Base-by-base conservation (phyloP, 2,797 vertebrate genomes). In the Poecilia wingei region DNA sequence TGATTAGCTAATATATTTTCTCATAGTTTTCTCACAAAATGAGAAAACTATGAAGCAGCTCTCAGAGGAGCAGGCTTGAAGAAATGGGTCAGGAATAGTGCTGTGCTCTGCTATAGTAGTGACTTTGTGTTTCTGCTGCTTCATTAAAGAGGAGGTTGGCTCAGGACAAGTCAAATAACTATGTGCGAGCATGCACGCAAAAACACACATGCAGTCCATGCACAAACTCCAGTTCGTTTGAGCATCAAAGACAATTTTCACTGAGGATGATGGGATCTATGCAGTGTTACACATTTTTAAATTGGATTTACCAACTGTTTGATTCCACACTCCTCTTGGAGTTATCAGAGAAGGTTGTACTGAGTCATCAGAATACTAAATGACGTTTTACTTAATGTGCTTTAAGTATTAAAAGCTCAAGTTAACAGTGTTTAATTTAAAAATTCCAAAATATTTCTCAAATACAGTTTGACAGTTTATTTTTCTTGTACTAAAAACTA, bases 1-100 rank as follows among this genome's bases (percentile, higher is more conserved):
- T 51, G 6, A 51, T 22, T 3, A 22, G 49, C 49, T 20, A 51
- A 20, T 51, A 51, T 39, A 39, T 39, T 39, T 39, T 39, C 36
- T 53, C 7, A 20, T 49, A 49, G 47, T 49, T 49, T 49, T 53
- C 49, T 88, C 79, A 86, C 80, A 81, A 87, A 91, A 89, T 82
- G 41, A 81, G 75, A 89, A 90, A 91, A 90, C 86, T 86, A 93
- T 89, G 84, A 87, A 82, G 82, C 77, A 69, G 83, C 77, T 87
- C 87, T 91, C 84, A 16, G 79, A 91, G 88, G 90, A 88, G 85
- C 77, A 74, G 80, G 75, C 85, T 86, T 76, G 53, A 86, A 89
- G 86, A 93, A 93, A 84, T 92, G 85, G 93, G 91, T 93, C 91
- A 93, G 78, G 80, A 91, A 89, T 89, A 89, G 87, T 90, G 90